These are phyloP conservation scores for Eulemur rubriventer DNA, from an alignment of 2,797 vertebrate species.

Conservation along the genomic window DNA sequence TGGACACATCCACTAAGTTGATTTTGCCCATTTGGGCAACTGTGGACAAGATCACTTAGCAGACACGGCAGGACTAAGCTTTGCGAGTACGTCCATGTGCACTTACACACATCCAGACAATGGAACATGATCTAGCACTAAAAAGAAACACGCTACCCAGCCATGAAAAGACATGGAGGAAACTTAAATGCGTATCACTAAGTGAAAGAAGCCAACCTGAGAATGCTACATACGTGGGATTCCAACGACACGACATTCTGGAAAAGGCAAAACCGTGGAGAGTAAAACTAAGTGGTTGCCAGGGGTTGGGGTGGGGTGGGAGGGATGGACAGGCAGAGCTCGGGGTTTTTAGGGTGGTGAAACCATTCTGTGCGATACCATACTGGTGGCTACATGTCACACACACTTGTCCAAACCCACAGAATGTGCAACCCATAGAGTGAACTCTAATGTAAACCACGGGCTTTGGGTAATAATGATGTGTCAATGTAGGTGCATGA, in stretches of 20 bases:
- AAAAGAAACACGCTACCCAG: background rate
- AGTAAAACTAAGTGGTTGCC: background rate
- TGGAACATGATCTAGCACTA: background rate
- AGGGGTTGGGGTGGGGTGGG: background rate
- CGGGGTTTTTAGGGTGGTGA: background rate
- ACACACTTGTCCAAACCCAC: background rate
- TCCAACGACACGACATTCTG: background rate
- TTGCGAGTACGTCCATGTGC: too few relatives aligned
- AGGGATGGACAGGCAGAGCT: background rate
- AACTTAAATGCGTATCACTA: too few relatives aligned
- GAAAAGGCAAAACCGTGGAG: background rate
- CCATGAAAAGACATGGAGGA: background rate
- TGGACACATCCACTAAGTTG: fast-evolving
- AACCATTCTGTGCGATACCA: fast-evolving
- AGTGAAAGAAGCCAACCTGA: background rate
- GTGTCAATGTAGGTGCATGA: fast-evolving
- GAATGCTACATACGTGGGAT: background rate
- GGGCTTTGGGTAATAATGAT: fast-evolving
- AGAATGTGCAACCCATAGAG: background rate
- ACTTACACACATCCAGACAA: background rate
- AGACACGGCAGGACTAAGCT: background rate
- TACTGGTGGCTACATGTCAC: background rate
- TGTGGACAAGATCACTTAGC: fast-evolving
- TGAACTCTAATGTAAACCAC: background rate
- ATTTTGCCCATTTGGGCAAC: background rate